Conservation (phyloP, 2,797 vertebrate genomes). For the Aphelocoma californica region DNA sequence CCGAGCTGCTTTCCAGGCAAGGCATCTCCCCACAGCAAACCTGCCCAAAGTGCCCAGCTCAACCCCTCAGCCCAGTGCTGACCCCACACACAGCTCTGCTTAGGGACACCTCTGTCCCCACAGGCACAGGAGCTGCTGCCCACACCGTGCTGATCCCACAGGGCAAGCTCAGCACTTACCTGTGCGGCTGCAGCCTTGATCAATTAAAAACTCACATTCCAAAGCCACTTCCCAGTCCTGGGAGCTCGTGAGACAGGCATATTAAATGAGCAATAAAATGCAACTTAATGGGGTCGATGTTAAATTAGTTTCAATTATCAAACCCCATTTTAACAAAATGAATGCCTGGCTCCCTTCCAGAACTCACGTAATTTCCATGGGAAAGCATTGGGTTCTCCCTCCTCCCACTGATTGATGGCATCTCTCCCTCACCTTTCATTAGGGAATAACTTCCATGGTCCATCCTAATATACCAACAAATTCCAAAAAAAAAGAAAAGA, state of each 20-base stretch:
- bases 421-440: background rate
- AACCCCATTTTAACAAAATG: slow-evolving; percentile 43
- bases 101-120: fast-evolving
- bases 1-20: fast-evolving
- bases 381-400: background rate
- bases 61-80: fast-evolving
- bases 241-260: background rate
- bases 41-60: background rate
- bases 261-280: slow-evolving; percentile 59
- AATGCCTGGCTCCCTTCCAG: slow-evolving; percentile 27
- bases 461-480: background rate
- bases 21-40: background rate
- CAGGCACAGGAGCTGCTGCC: background rate
- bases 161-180: background rate
- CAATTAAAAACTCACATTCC: background rate
- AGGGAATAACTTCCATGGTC: background rate
- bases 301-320: slow-evolving; percentile 59
- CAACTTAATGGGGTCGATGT: slow-evolving; percentile 38
- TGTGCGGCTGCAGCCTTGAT: background rate
- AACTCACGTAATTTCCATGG: background rate
- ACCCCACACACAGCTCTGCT: background rate
- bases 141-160: background rate
- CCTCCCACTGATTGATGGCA: background rate
- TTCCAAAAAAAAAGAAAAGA: background rate
- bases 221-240: background rate